Base-by-base conservation (phyloP, 2,888 invertebrate genomes). In the Tetragnatha montana region DNA sequence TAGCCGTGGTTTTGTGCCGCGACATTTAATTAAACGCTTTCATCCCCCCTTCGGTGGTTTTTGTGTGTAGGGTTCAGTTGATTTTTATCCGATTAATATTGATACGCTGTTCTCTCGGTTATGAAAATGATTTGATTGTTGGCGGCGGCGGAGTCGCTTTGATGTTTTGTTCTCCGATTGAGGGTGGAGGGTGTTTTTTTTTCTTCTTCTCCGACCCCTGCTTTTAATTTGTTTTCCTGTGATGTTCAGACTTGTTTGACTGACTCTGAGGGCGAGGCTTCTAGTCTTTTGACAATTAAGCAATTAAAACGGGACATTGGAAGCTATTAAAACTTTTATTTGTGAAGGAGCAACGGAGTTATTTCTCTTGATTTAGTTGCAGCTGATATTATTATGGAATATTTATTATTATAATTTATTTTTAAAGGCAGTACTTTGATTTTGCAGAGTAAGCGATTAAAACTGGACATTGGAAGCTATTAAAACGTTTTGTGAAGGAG, bases 1-100 rank as follows among this genome's bases (percentile, higher is more conserved):
- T 79, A 85, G 79, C 70, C 69, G 78, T 22, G 71, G 79, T 78
- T 76, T 78, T 73, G 73, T 35, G 49, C 12, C n/a, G 73, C 12
- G 19, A 17, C 73, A 71, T 82, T 74, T 82, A 71, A 82, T 82
- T 73, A 78, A 78, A 51, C 78, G 78, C 19, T 78, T 60, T 78
- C 51, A 78, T 12, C 12, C 78, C 60, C 60, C 60, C 12, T 60
- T 10, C 10, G 10, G 17, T 60, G 60, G 60, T 10, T 60, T 60
- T 60, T 17, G 12, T 10, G 60, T 35, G 35, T 35, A 35, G 35
- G 4, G 35, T 35, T 35, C 8, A 60, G 60, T 60, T 60, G 60
- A 60, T 60, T 60, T 35, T 35, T 60, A 60, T 60, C 60, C 60
- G 60, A 60, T 60, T 60, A 60, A 60, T 35, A 60, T 60, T 60